phyloP scores from a whole-genome alignment of 2,113 vertebrate genomes.

The Ammospiza nelsoni region DNA sequence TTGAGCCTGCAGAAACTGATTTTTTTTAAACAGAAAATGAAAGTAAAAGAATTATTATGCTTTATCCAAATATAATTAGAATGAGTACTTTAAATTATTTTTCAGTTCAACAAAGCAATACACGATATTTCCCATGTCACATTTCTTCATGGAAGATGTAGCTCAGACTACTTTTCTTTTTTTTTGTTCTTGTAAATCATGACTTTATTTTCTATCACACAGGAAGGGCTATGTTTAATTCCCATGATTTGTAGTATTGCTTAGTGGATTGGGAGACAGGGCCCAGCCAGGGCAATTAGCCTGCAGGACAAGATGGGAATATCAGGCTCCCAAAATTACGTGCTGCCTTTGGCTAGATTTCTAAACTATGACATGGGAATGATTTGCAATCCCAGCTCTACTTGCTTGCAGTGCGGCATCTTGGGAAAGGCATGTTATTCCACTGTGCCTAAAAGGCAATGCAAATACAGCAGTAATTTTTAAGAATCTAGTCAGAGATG shows the following conservation, averaged over 20 bases:
- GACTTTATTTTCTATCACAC: background rate
- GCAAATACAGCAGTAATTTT: background rate
- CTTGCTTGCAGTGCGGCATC: background rate
- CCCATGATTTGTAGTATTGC: background rate
- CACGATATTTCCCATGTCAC: background rate
- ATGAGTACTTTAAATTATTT: background rate
- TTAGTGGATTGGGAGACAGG: background rate
- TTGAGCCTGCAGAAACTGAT: background rate
- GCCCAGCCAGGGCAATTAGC: background rate
- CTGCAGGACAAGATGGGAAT: background rate
- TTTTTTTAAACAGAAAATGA: background rate
- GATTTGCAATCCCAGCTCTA: background rate
- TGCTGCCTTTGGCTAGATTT: background rate
- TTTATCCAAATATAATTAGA: background rate
- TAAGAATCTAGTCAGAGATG: background rate
- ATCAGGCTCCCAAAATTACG: background rate
- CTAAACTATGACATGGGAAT: background rate
- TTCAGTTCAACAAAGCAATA: background rate
- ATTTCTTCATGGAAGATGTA: background rate
- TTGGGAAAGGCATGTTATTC: background rate
- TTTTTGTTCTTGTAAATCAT: background rate
- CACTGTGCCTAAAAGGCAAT: background rate
- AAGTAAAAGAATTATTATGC: background rate
- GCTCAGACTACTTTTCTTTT: background rate
- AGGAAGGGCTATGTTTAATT: background rate